Evolutionary conservation across 2,113 vertebrate species (phyloP), one percentile per base, ranked within the genome.

Genomic region (Manacus vitellinus): DNA sequence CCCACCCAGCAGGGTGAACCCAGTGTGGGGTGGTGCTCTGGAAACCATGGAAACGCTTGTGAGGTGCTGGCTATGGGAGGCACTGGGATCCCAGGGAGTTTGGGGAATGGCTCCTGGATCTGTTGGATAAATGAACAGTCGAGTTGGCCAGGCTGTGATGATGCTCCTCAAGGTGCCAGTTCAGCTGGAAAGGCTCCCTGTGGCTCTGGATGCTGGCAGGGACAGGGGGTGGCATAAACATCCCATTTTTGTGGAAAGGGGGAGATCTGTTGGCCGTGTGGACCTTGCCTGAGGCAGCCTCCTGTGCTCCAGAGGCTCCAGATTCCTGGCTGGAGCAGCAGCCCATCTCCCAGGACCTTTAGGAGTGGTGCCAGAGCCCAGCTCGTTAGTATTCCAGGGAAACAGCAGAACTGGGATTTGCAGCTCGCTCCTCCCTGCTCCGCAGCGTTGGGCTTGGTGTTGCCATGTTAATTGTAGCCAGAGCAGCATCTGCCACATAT

Each of bases 111-210:
- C 54, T 31, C 5, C 6, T 18, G 9, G 28, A 33, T 35, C n/a
- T 27, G 12, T 12, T 46, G 0, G 2, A 12, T 28, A 7, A 37
- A 17, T 7, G 67, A 44, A 20, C 16, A 5, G 31, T 11, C 0
- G 3, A 20, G 54, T 20, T 11, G 30, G 43, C 11, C 0, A 0
- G 80, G 20, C 54, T 4, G 3, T 1, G 47, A 0, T 10, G 58
- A 2, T 47, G 74, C 47, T 73, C 43, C 85, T 67, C 54, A 10
- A 9, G 61, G 46, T 11, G 49, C 22, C 17, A 2, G 1, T n/a
- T 80, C 23, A 3, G 2, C 84, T 59, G 61, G 77, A 58, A 62
- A 19, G 2, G 2, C 44, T 66, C 30, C 54, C 46, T 9, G 23
- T 31, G n/a, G 78, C 75, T 73, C 70, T 27, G 72, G 47, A 4